Conservation (phyloP, 2,888 invertebrate species). For the Galeruca laticollis region DNA sequence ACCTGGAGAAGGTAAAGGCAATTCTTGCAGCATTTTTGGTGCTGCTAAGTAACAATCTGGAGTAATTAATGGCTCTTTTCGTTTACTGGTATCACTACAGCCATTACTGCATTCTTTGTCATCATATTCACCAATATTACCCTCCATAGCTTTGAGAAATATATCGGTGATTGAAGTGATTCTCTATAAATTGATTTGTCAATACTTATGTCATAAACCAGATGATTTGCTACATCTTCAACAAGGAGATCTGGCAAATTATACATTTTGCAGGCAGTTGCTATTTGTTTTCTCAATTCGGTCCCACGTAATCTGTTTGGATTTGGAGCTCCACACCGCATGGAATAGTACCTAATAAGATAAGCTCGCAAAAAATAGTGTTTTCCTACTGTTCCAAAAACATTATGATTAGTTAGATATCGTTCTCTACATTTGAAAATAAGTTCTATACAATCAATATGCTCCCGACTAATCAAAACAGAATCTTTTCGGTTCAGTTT, state of each 20-base stretch:
- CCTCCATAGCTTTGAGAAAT: slow-evolving; percentile 23
- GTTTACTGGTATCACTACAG: background rate
- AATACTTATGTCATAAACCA: slow-evolving; percentile 20
- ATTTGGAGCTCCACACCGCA: slow-evolving; percentile 25
- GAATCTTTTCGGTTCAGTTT: slow-evolving; percentile 27
- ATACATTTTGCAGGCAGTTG: slow-evolving; percentile 26
- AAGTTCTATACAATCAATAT: slow-evolving; percentile 12
- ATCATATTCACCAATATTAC: slow-evolving; percentile 18
- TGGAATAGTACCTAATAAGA: slow-evolving; percentile 30
- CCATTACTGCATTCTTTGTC: slow-evolving; percentile 3
- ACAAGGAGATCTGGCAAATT: slow-evolving; percentile 27
- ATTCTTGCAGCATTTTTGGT: background rate
- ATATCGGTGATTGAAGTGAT: slow-evolving; percentile 12
- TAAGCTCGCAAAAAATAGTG: slow-evolving; percentile 20
- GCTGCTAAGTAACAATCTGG: background rate
- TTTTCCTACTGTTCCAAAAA: slow-evolving; percentile 31
- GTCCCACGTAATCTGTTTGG: slow-evolving; percentile 21
- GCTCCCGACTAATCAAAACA: slow-evolving; percentile 24
- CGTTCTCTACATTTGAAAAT: slow-evolving; percentile 20
- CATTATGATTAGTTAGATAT: slow-evolving; percentile 24
- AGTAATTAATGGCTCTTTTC: slow-evolving; percentile 4
- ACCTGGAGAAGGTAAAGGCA: slow-evolving; percentile 4
- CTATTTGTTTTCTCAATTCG: slow-evolving; percentile 23
- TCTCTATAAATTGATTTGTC: slow-evolving; percentile 15
- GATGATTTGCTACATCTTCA: slow-evolving; percentile 27